Conservation (phyloP, 2,888 invertebrate genomes). For the Himalopsyche japonica region DNA sequence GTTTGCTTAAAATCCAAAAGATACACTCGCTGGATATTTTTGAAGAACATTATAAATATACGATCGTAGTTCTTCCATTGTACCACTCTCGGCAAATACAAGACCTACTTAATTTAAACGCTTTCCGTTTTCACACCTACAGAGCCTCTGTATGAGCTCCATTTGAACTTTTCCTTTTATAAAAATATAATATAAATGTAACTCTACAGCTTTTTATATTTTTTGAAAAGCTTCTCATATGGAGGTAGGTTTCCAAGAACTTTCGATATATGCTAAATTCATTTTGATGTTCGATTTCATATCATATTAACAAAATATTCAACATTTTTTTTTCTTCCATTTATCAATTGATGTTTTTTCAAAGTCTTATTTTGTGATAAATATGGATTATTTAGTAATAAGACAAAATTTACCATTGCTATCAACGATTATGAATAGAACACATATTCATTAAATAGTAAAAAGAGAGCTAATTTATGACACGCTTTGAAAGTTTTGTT, state of each 20-base stretch:
- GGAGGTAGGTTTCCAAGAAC: background rate
- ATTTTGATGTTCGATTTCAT: background rate
- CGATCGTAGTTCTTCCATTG: background rate
- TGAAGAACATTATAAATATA: conserved; percentile 2
- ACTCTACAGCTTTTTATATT: background rate
- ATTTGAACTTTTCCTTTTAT: conserved; percentile 3
- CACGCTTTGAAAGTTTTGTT: no score
- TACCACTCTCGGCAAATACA: background rate
- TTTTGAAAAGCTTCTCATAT: background rate
- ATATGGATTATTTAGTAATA: no score
- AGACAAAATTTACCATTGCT: no score
- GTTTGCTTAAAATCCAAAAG: background rate
- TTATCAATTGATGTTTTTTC: background rate
- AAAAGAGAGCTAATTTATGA: no score
- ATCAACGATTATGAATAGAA: no score
- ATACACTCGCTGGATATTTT: background rate
- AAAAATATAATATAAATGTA: background rate
- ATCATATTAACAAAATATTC: background rate
- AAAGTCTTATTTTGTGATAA: background rate
- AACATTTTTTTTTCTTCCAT: background rate
- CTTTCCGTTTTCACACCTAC: conserved; percentile 7
- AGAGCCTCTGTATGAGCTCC: background rate
- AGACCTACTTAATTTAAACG: conserved; percentile 6
- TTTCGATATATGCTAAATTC: background rate
- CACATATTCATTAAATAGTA: no score